Conservation (phyloP, 1,140 invertebrate species). For the Lasioglossum baleicum region DNA sequence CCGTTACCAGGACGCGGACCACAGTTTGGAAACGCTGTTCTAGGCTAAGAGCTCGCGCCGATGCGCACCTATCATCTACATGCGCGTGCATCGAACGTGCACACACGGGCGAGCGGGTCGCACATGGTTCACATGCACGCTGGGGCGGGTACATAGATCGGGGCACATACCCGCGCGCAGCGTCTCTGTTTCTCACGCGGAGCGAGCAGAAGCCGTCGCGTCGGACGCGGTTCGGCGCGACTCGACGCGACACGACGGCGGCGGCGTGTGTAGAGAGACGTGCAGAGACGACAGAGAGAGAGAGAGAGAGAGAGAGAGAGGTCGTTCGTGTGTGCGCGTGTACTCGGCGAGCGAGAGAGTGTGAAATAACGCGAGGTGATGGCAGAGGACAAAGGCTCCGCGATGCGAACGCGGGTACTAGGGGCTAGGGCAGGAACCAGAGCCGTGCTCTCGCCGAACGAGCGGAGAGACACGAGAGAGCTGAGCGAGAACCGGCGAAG, state of each 20-base stretch:
- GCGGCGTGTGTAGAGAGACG: constrained; percentile 21
- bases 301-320: neutral
- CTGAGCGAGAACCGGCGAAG: no score
- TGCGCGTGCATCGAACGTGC: no score
- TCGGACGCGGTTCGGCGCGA: neutral
- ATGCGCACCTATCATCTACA: no score
- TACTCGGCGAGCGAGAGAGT: constrained; percentile 65
- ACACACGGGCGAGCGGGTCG: no score
- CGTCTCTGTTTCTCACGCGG: constrained; percentile 38
- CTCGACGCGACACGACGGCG: constrained; percentile 5
- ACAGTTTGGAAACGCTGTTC: no score
- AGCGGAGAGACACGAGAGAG: constrained; percentile 6
- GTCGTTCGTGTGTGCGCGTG: neutral
- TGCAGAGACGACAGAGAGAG: constrained; percentile 9
- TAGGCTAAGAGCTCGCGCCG: no score
- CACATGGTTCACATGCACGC: no score
- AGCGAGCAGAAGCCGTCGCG: neutral
- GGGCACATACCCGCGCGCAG: neutral
- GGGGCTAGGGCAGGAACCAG: constrained; percentile 66
- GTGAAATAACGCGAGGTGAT: constrained; percentile 78
- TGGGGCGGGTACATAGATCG: constrained; percentile 25
- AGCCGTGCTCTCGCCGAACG: constrained; percentile 19
- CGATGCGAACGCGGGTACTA: constrained; percentile 65
- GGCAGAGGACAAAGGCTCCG: constrained; percentile 75
- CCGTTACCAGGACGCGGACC: no score